phyloP scores from a whole-genome alignment of 2,888 invertebrate genomes.

The Spodoptera littoralis region DNA sequence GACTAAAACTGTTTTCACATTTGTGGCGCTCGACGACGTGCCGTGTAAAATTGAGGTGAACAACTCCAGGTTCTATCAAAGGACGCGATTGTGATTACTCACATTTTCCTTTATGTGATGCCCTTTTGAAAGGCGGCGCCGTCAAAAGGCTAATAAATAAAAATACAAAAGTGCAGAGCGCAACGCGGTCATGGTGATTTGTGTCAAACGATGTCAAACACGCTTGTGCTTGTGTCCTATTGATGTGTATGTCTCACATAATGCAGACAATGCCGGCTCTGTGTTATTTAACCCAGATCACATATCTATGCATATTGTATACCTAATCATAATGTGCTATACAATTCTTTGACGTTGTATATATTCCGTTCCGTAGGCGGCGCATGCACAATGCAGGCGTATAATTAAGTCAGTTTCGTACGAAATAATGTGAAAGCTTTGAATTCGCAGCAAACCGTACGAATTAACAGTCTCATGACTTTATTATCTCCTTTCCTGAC shows the following conservation, averaged over 20 bases:
- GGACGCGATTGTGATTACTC: slow-evolving; percentile 38
- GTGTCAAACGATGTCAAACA: slow-evolving; percentile 54
- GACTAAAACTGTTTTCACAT: slow-evolving; percentile 54
- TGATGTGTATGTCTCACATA: slow-evolving; percentile 19
- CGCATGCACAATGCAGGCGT: slow-evolving; percentile 21
- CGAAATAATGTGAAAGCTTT: slow-evolving; percentile 43
- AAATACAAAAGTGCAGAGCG: slow-evolving; percentile 45
- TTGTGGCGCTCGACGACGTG: slow-evolving; percentile 30
- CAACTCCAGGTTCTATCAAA: slow-evolving; percentile 33
- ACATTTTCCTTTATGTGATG: slow-evolving; percentile 53
- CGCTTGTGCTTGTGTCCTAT: slow-evolving; percentile 30
- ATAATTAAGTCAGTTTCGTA: slow-evolving; percentile 32
- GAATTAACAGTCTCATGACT: slow-evolving; percentile 42
- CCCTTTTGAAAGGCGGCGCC: slow-evolving; percentile 47
- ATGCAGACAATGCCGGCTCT: slow-evolving; percentile 19
- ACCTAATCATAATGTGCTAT: slow-evolving; percentile 1
- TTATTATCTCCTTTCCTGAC: slow-evolving; percentile 51
- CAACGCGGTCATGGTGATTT: slow-evolving; percentile 51
- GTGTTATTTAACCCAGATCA: slow-evolving; percentile 29
- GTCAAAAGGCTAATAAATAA: slow-evolving; percentile 51
- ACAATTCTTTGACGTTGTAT: slow-evolving; percentile 5
- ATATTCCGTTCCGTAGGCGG: not conserved
- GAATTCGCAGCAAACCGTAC: slow-evolving; percentile 39
- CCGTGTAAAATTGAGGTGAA: slow-evolving; percentile 39
- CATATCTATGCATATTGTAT: not conserved